Conservation (phyloP, 2,797 vertebrate genomes). For the Scomberomorus guttatus region DNA sequence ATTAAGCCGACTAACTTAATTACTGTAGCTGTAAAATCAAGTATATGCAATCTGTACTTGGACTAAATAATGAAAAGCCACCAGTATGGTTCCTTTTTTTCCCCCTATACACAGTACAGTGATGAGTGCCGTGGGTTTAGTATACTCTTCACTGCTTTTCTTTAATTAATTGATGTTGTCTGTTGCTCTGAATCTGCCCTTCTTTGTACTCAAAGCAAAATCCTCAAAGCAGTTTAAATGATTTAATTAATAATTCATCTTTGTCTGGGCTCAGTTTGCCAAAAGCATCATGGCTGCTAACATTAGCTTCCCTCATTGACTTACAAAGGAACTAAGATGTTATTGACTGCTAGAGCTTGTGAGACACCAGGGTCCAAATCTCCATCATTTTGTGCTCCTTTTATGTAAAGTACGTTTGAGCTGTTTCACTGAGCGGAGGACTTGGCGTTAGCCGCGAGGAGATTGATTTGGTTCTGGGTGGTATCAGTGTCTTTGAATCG, state of each 20-base stretch:
- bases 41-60: neutral
- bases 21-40: neutral
- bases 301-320: conserved; percentile 43
- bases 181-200: conserved; percentile 42
- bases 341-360: conserved; percentile 27
- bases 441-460: conserved; percentile 8
- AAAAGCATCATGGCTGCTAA: conserved; percentile 53
- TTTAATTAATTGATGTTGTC: conserved; percentile 51
- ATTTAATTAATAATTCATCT: conserved; percentile 68
- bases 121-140: neutral
- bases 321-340: conserved; percentile 43
- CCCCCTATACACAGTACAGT: neutral
- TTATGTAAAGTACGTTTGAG: conserved; percentile 1
- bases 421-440: conserved; percentile 15
- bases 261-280: conserved; percentile 53
- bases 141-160: conserved; percentile 27
- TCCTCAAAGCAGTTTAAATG: conserved; percentile 59
- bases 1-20: neutral
- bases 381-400: conserved; percentile 2
- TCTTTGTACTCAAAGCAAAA: conserved; percentile 54
- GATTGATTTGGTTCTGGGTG: conserved; percentile 41
- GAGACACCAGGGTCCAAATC: neutral
- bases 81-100: neutral
- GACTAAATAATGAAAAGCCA: neutral
- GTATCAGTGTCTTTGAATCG: conserved; percentile 43